Base-by-base conservation (phyloP, 2,797 vertebrate species). In the Cynodonichthys magdalenae region DNA sequence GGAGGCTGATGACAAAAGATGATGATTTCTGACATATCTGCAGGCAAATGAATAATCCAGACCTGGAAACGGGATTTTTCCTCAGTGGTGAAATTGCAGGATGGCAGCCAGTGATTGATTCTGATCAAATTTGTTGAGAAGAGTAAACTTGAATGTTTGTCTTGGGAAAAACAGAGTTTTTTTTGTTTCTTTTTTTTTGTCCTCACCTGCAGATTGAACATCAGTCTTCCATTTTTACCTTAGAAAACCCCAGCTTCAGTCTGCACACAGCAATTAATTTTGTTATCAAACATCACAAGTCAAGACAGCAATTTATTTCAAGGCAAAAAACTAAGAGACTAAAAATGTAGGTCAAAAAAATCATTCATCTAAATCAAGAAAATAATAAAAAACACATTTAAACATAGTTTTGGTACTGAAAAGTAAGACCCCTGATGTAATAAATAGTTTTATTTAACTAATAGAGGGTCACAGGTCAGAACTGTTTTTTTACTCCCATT, bases 51-150 rank as follows among this genome's bases (percentile, higher is more conserved):
- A 64, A 69, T 65, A 48, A 76, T 59, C 59, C 47, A 53, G 52
- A 56, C n/a, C 11, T 17, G 77, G 64, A 63, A 65, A 59, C 47
- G 27, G 34, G 24, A 31, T 36, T 34, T 15, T n/a, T 18, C 69
- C 36, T 51, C 42, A 15, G 28, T 42, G 10, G 18, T 71, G 69
- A 55, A 62, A 65, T 45, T 29, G 31, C 49, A 42, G 42, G 62
- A 64, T 0, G 0, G 8, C 19, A 7, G 34, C 20, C 15, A 66
- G 72, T 77, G 64, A 81, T 69, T 69, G 67, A 76, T 75, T 79
- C 56, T 87, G 61, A 79, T 76, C 27, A 66, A 54, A 71, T 67
- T 39, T 56, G 63, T 69, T 74, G 76, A 65, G 67, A 39, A 39
- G 36, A 39, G 36, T 69, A 69, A 68, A 63, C 18, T 34, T 34